These are phyloP conservation scores for Microplitis demolitor DNA, from an alignment of 1,140 invertebrate species.

Conservation along the genomic window DNA sequence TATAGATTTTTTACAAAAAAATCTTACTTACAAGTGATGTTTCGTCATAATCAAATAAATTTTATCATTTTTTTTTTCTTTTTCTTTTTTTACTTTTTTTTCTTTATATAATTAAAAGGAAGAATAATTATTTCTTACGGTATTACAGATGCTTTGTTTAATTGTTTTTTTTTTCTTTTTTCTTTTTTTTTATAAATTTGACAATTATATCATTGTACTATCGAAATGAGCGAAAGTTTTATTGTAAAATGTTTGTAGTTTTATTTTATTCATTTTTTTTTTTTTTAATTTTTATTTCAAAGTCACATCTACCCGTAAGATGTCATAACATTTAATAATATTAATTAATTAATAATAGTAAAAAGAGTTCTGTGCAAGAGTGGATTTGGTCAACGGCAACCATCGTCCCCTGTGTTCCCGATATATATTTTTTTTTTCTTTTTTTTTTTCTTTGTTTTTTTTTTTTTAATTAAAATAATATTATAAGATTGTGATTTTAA, in stretches of 20 bases:
- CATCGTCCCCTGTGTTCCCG: slow-evolving; percentile 22
- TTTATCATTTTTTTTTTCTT: not conserved
- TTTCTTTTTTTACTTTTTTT: not conserved
- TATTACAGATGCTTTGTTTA: not conserved
- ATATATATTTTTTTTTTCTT: not conserved
- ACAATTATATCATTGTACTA: slow-evolving; percentile 12
- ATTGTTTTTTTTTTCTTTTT: not conserved
- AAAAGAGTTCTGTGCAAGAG: slow-evolving; percentile 34
- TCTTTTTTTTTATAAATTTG: not conserved
- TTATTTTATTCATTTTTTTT: slow-evolving; percentile 7
- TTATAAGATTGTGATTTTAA: slow-evolving; percentile 18
- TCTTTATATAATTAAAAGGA: not conserved
- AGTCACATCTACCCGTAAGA: slow-evolving; percentile 1
- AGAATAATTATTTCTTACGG: slow-evolving; percentile 7
- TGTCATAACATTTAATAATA: slow-evolving; percentile 12
- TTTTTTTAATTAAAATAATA: slow-evolving; percentile 14
- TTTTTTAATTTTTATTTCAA: not conserved
- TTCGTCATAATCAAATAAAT: not conserved
- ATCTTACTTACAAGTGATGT: not conserved
- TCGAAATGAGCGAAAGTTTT: slow-evolving; percentile 17
- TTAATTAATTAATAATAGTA: slow-evolving; percentile 12
- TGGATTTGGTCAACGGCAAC: slow-evolving; percentile 31
- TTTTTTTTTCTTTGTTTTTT: no score
- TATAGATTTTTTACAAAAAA: not conserved
- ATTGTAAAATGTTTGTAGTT: not conserved